Conservation (phyloP, 53 echinoderm and acorn worm species). For the Patiria pectinifera region DNA sequence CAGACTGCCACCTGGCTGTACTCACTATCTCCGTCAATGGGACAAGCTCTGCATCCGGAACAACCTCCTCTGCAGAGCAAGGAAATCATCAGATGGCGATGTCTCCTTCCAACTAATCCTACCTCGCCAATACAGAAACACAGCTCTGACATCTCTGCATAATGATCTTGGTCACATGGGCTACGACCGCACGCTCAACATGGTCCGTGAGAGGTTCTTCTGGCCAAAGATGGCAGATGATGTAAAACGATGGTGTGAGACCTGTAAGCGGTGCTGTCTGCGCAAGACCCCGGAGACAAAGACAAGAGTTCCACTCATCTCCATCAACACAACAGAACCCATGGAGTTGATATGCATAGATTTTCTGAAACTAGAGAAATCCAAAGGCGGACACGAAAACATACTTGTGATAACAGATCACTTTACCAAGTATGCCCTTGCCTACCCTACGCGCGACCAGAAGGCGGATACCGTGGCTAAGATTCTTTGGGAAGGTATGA, state of each 20-base stretch:
- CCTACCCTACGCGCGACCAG: constrained; percentile 65
- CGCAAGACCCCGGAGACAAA: constrained; percentile 35
- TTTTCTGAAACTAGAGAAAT: constrained; percentile 57
- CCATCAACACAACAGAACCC: constrained; percentile 43
- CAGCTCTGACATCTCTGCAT: constrained; percentile 34
- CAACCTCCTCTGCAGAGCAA: constrained; percentile 3
- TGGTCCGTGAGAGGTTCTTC: constrained; percentile 43
- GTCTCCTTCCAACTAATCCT: neutral
- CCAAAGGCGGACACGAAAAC: constrained; percentile 51
- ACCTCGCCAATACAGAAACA: constrained; percentile 1
- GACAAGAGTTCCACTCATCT: constrained; percentile 28
- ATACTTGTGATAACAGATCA: no score
- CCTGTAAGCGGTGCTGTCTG: constrained; percentile 53
- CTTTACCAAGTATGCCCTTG: constrained; percentile 60
- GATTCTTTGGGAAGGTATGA: constrained; percentile 59
- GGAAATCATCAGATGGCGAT: constrained; percentile 11
- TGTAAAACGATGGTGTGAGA: constrained; percentile 49
- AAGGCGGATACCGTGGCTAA: constrained; percentile 62
- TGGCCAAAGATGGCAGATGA: constrained; percentile 52
- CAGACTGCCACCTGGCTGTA: neutral
- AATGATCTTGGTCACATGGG: constrained; percentile 54
- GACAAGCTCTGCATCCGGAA: neutral
- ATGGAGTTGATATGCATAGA: constrained; percentile 52
- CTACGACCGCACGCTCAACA: constrained; percentile 40
- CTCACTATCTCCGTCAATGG: constrained; percentile 12